Base-by-base conservation (phyloP, 2,888 invertebrate species). In the Biston betularia region DNA sequence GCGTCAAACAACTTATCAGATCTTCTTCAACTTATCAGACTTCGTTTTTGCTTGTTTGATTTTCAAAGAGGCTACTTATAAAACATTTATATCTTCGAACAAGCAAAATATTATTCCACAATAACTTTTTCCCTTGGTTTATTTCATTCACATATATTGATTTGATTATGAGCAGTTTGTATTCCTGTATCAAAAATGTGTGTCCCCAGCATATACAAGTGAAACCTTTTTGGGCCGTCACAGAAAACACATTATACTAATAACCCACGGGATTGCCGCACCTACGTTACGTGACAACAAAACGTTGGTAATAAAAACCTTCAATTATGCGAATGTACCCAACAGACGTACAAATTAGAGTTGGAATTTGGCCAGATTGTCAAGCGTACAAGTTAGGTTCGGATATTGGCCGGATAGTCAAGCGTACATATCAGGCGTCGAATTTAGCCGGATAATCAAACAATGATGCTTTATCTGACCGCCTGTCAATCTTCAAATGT, bases 181-280 rank as follows among this genome's bases (percentile, higher is more conserved):
- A 50, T 50, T 12, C n/a, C 34, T n/a, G n/a, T 7, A n/a, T 34
- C 8, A 50, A 48, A 34, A 11, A 44, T 46, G 46, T 59, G 59
- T 40, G 14, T 48, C 35, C 55, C 24, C 42, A 4, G 15, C 63
- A 65, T 60, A 74, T 69, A 71, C 56, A 49, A 50, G 61, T 64
- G 56, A 67, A 68, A 68, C 71, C 69, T 73, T 73, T 80, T 79
- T 75, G 71, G 63, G n/a, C 53, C 54, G 72, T 69, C 75, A 81
- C 79, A 73, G 80, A 76, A 77, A 83, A 83, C 63, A 81, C 86
- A 86, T 88, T 88, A 86, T 75, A 59, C 73, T 86, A 87, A 88
- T 86, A 80, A 80, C 81, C 79, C 68, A 68, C 58, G 78, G 81
- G 83, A 79, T 77, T 63, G 76, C 77, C 81, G 76, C 85, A 74